Base-by-base conservation (phyloP, 92 coral and sea anemone genomes). In the Palythoa heliodiscus region DNA sequence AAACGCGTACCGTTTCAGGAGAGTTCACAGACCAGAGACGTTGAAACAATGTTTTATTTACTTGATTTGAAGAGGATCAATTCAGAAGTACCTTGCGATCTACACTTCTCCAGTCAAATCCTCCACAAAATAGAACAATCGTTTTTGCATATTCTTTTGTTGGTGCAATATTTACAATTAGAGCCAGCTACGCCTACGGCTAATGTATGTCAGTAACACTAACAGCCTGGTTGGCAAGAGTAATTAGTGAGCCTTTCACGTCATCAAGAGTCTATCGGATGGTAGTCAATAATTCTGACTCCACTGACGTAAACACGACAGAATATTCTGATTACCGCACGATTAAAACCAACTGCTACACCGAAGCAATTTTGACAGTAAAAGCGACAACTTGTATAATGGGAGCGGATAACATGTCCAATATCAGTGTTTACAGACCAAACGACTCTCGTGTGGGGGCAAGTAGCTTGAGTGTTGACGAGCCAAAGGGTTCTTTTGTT, bases 401-500 rank as follows among this genome's bases (percentile, higher is more conserved):
- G 17, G 64, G 10, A 43, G 50, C 7, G 50, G 9, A 43, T 43
- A 63, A 63, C 37, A 69, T 69, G 15, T 3, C 16, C 25, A 73
- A n/a, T 37, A 47, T 3, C 58, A 73, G 58, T 24, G 13, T 17
- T 24, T 8, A 48, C 78, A 73, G 38, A n/a, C 13, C 20, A 22
- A 43, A 47, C 58, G 15, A n/a, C 7, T 73, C 78, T 2, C 11
- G 38, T 55, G 48, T 3, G 19, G 20, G 37, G 24, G 22, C 35
- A 57, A 24, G 13, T 1, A 57, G 47, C 70, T 13, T 25, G 11
- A 35, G 29, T 35, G 24, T 78, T 25, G 55, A 17, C 24, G 83
- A 78, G 17, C 83, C 83, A 4, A n/a, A 7, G 20, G 83, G 70
- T 0, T 78, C 83, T 13, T 19, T 39, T 6, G 83, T 61, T 39